Base-by-base conservation (phyloP, 2,888 invertebrate genomes). In the Andrena praecox region DNA sequence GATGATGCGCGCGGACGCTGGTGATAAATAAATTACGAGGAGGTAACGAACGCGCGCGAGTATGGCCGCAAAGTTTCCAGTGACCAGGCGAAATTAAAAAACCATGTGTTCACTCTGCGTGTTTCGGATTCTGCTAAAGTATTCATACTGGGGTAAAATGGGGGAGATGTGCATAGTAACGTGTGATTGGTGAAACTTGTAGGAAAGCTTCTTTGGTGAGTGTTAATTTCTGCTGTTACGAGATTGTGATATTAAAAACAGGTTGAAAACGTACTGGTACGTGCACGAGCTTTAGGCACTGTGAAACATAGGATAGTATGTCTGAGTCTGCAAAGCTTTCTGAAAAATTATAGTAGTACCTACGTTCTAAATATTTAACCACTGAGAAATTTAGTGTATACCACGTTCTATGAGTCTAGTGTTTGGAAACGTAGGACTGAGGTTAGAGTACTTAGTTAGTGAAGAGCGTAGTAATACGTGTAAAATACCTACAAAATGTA, bases 1-100 rank as follows among this genome's bases (percentile, higher is more conserved):
- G n/a, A 66, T 52, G 64, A 66, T 66, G 10, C 24, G 56, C 56
- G 71, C 56, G n/a, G 63, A 64, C 50, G 64, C 20, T 27, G 8
- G 29, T 42, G 71, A 63, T 71, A 77, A 64, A 77, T 77, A 76
- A 76, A 76, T 76, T 62, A 70, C 76, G 69, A 35, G n/a, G 50
- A 31, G 62, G n/a, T 35, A 69, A 52, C 42, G 50, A 68, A 33
- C 50, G 42, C 48, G 56, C 64, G 63, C 56, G 42, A 16, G 42
- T 42, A 42, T 12, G 29, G 29, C 35, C 42, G 56, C 20, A 64
- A 12, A 59, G 31, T 74, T 72, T 74, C 31, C 66, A 66, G 42
- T 54, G 66, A 66, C 56, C 24, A 33, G 29, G 29, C 27, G 48
- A 42, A 31, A 66, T 74, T 66, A 56, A 66, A 59, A 66, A 74